Conservation (phyloP, 2,888 invertebrate genomes). For the Drosophila leonis region DNA sequence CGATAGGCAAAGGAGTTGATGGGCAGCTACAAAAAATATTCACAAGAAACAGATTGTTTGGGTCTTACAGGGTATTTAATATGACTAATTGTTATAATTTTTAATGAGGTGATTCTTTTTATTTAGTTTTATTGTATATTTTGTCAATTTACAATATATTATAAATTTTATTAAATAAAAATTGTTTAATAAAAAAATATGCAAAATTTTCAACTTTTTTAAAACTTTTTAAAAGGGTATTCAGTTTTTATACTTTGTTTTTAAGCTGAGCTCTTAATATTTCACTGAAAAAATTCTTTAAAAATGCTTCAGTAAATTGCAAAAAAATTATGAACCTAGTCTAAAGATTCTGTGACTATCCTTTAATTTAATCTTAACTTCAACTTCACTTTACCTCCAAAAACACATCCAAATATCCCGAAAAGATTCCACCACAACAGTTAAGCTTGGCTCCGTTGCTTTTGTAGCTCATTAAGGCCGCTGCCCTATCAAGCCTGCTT, state of each 20-base stretch:
- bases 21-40: not conserved
- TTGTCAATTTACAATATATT: not conserved
- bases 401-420: fast-evolving
- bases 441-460: slow-evolving; percentile 7
- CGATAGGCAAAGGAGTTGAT: not conserved
- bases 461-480: not conserved
- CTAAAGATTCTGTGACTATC: not conserved
- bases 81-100: not conserved
- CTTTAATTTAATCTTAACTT: no score
- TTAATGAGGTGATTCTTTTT: not conserved
- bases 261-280: no score
- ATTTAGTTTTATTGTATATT: not conserved
- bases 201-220: no score
- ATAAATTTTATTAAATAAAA: no score
- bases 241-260: no score
- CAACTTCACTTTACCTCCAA: not conserved
- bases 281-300: no score
- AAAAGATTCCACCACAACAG: not conserved
- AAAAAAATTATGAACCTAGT: not conserved
- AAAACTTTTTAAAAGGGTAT: no score
- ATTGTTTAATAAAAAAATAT: no score
- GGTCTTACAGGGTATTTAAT: not conserved
- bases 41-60: not conserved
- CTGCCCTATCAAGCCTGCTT: not conserved
- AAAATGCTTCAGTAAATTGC: no score